Base-by-base conservation (phyloP, 1,140 invertebrate species). In the Seison nebaliae region DNA sequence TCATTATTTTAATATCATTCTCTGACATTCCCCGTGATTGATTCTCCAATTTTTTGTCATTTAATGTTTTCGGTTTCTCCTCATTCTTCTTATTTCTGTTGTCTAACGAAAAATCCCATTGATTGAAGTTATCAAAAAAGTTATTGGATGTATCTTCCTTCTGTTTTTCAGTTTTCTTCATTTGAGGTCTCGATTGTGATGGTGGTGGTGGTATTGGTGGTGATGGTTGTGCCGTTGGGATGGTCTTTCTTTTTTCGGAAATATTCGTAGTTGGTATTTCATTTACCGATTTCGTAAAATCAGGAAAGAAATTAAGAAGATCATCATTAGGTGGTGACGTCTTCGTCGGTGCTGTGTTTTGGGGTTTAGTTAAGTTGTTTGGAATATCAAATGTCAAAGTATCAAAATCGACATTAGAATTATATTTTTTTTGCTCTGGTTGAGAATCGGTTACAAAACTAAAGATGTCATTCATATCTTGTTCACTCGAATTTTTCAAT, bases 41-140 rank as follows among this genome's bases (percentile, higher is more conserved):
- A 47, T 81, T 74, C 38, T 74, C 73, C 51, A 80, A 81, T 12
- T 76, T 66, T 76, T 88, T 80, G 45, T 75, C 74, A 51, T 79
- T 83, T 42, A 88, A 80, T 1, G 79, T 83, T 45, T 72, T 71
- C 0, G 78, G 77, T n/a, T n/a, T n/a, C n/a, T n/a, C n/a, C 11
- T 72, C 73, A 28, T 67, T 55, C 36, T 74, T 69, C 38, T 72
- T 72, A 46, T n/a, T 73, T 74, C 65, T 60, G n/a, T n/a, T n/a
- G n/a, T n/a, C n/a, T n/a, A n/a, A n/a, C n/a, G n/a, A n/a, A n/a
- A n/a, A n/a, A n/a, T n/a, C n/a, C n/a, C n/a, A n/a, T n/a, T n/a
- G n/a, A n/a, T n/a, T n/a, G n/a, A n/a, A n/a, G n/a, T n/a, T n/a
- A n/a, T n/a, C n/a, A n/a, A n/a, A n/a, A n/a, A n/a, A n/a, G n/a